Evolutionary conservation across 1,140 invertebrate species (phyloP), one percentile per base, ranked within the genome.

Genomic region (Zaprionus capensis): DNA sequence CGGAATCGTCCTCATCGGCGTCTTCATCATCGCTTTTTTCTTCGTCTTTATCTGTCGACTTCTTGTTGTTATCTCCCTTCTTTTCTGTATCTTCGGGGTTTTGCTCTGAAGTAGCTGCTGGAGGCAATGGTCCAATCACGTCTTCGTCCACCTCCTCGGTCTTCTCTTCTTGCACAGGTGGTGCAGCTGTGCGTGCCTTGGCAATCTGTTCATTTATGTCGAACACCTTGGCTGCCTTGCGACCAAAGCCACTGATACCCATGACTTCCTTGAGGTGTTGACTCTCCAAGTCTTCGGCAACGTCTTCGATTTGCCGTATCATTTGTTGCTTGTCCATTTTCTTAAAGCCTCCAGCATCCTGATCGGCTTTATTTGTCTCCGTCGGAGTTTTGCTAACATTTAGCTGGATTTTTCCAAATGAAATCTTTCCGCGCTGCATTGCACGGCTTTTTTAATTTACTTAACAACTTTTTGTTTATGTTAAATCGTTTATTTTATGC

Each of bases 231-330:
- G 96, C 96, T 0, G 96, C 96, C 83, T 96, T 97, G 75, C 96
- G 96, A 1, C 96, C 96, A 91, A 97, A 97, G 12, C 95, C 94
- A 56, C 95, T 94, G 59, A 97, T 96, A 1, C 96, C 96, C 96
- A 97, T 97, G 0, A 96, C 92, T 73, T 95, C 93, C 75, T 96
- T 94, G 0, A 96, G 92, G 71, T 95, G 94, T 74, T 95, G 94
- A 24, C 92, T 94, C 85, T 96, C 96, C 26, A 94, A 92, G 76
- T 96, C 96, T 20, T 96, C 95, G 22, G 96, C 94, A 2, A 96
- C 94, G 78, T 95, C 94, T 78, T 95, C 94, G n/a, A 96, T 95
- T 84, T 94, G 94, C 24, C 93, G 93, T 5, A 93, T 93, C 84
- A 88, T 88, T 58, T 94, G 92, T 22, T 67, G 41, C 58, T 94